Evolutionary conservation across 1,140 invertebrate species (phyloP).

Genomic region (Drosophila rufa): DNA sequence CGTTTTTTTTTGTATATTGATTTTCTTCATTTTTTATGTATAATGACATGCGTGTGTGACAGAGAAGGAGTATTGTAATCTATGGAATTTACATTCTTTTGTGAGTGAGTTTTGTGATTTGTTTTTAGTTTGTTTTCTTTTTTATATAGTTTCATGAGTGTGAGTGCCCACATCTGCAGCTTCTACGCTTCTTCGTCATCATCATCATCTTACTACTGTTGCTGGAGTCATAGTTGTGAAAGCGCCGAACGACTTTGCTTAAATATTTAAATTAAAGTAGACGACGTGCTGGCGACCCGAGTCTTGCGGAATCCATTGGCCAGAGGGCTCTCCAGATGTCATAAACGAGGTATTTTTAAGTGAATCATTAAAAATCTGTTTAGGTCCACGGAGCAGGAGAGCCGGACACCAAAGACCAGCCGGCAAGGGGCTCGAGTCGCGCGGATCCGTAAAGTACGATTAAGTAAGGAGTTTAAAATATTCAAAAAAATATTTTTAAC

Average conservation of each 20-base stretch:
- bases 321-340: conserved; percentile 55
- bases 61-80: conserved; percentile 64
- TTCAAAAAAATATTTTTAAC: conserved; percentile 58
- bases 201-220: conserved; percentile 38
- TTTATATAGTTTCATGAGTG: conserved; percentile 22
- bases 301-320: conserved; percentile 43
- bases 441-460: conserved; percentile 42
- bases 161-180: conserved; percentile 73
- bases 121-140: conserved; percentile 35
- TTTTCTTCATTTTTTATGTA: conserved; percentile 77
- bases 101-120: conserved; percentile 59
- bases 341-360: conserved; percentile 76
- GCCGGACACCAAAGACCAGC: conserved; percentile 23
- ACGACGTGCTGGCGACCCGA: conserved; percentile 64
- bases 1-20: conserved; percentile 65
- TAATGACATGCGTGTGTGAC: conserved; percentile 85
- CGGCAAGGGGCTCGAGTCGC: conserved; percentile 62
- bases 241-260: conserved; percentile 75
- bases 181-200: conserved; percentile 67
- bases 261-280: conserved; percentile 78
- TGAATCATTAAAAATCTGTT: conserved; percentile 74
- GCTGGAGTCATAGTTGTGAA: conserved; percentile 61
- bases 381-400: conserved; percentile 43
- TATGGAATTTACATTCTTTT: conserved; percentile 80
- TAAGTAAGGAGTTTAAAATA: conserved; percentile 45